These are phyloP conservation scores for Chydorus sphaericus DNA, from an alignment of 2,888 invertebrate genomes.

Conservation along the genomic window DNA sequence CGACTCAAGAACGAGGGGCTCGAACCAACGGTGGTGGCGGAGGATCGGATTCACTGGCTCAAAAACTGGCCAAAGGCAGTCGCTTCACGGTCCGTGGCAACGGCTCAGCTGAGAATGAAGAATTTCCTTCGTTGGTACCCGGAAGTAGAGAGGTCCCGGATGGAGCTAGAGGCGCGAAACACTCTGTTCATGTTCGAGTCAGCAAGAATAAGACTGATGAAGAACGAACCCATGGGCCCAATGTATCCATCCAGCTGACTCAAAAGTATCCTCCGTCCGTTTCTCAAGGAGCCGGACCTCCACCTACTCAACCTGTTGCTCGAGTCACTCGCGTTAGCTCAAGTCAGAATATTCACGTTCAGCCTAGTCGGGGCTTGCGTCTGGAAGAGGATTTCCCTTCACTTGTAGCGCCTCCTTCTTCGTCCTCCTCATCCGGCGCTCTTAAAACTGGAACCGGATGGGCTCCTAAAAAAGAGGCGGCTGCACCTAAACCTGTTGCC, in stretches of 20 bases:
- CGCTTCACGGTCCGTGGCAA: constrained; percentile 25
- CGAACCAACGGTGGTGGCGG: neutral
- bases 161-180: neutral
- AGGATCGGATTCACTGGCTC: constrained; percentile 23
- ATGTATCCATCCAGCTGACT: constrained; percentile 11
- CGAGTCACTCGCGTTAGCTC: constrained; percentile 15
- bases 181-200: constrained; percentile 3
- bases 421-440: no score
- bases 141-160: neutral
- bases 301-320: neutral
- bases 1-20: constrained; percentile 9
- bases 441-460: no score
- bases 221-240: no score
- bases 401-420: no score
- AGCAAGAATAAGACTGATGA: constrained; percentile 8
- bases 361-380: constrained; percentile 3
- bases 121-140: constrained; percentile 10
- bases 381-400: constrained; percentile 18
- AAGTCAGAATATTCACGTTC: constrained; percentile 16
- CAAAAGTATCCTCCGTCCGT: constrained; percentile 10
- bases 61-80: constrained; percentile 25
- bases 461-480: neutral
- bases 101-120: constrained; percentile 11
- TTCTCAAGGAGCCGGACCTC: neutral
- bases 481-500: neutral